Evolutionary conservation across 2,888 invertebrate species (phyloP).

Genomic region (Epiperipatus broadwayi): DNA sequence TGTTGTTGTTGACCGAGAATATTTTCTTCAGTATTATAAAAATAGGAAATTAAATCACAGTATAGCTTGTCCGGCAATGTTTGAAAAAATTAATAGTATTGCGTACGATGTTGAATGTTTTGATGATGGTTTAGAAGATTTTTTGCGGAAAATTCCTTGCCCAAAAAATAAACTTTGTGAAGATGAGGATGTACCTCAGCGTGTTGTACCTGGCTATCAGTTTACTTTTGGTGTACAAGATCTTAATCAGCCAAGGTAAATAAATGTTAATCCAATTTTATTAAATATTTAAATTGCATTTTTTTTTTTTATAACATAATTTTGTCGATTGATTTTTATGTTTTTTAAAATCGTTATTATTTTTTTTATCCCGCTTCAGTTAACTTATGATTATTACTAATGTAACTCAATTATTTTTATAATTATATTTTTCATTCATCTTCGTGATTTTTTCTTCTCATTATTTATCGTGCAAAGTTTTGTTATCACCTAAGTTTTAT

Average conservation of each 20-base stretch:
- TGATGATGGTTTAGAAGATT: constrained; percentile 50
- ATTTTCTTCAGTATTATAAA: constrained; percentile 73
- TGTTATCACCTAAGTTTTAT: too few species aligned
- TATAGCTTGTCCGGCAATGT: constrained; percentile 64
- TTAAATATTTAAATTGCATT: too few species aligned
- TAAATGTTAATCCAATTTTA: constrained; percentile 17
- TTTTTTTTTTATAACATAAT: too few species aligned
- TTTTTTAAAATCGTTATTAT: too few species aligned
- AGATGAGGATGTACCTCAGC: constrained; percentile 65
- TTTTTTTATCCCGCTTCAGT: too few species aligned
- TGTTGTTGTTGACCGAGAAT: constrained; percentile 69
- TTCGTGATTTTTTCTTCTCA: too few species aligned
- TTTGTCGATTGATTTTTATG: too few species aligned
- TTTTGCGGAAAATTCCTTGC: constrained; percentile 69
- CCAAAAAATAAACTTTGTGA: constrained; percentile 49
- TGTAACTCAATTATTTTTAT: too few species aligned
- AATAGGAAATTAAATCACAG: constrained; percentile 46
- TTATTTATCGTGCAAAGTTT: too few species aligned
- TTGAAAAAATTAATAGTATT: constrained; percentile 53
- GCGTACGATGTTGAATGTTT: constrained; percentile 71
- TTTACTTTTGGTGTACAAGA: constrained; percentile 85
- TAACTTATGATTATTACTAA: too few species aligned
- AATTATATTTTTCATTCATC: too few species aligned
- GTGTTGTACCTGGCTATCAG: constrained; percentile 69
- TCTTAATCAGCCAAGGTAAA: constrained; percentile 64